A percentile compares a stretch with the other conserved stretches of the same genome.
phyloP scores from a whole-genome alignment of 2,888 invertebrate genomes.

The Meiosimyza decipiens region DNA sequence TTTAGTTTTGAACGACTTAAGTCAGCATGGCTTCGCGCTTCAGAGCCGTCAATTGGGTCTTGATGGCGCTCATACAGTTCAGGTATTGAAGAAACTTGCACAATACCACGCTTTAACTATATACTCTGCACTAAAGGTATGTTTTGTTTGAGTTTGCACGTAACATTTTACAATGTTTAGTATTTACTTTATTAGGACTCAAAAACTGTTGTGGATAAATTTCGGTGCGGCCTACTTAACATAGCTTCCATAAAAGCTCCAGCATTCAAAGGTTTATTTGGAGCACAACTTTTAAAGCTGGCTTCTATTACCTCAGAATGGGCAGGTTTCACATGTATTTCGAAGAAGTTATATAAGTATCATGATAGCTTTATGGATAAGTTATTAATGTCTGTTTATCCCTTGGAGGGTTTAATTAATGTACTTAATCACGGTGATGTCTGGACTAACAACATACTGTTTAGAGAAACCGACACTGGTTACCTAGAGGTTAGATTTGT shows the following conservation, averaged over 20 bases:
- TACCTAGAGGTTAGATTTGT: constrained; percentile 64
- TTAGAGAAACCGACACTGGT: constrained; percentile 55
- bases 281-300: constrained; percentile 59
- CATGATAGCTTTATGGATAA: constrained; percentile 58
- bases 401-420: constrained; percentile 54
- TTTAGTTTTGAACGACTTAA: constrained; percentile 64
- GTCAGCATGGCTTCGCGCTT: constrained; percentile 68
- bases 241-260: constrained; percentile 58
- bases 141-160: not conserved
- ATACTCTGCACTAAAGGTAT: constrained; percentile 68
- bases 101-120: constrained; percentile 70
- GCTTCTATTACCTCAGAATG: constrained; percentile 52
- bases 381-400: constrained; percentile 56
- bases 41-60: constrained; percentile 69
- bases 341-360: constrained; percentile 56
- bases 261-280: constrained; percentile 58
- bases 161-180: too few species aligned
- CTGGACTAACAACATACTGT: constrained; percentile 70
- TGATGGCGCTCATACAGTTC: constrained; percentile 67
- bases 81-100: constrained; percentile 69
- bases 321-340: constrained; percentile 51
- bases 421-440: constrained; percentile 70
- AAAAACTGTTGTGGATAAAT: constrained; percentile 52
- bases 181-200: constrained; percentile 45
- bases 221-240: constrained; percentile 58